phyloP scores from a whole-genome alignment of 2,888 invertebrate species.

The Diarsia dahlii region DNA sequence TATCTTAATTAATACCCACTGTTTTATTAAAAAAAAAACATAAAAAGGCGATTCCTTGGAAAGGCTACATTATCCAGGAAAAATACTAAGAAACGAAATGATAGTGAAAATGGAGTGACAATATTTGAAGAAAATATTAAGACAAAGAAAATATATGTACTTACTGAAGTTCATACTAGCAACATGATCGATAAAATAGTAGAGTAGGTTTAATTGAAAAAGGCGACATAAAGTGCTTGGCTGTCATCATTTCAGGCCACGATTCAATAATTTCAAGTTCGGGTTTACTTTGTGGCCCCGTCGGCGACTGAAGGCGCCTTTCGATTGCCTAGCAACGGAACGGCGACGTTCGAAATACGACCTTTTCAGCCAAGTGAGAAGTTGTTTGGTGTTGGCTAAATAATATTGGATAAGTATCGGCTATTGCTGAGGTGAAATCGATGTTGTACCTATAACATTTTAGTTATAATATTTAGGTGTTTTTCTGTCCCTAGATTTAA shows the following conservation, averaged over 20 bases:
- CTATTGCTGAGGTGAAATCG: background rate
- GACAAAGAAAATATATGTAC: background rate
- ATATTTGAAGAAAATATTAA: background rate
- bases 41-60: background rate
- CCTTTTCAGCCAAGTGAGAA: conserved; percentile 32
- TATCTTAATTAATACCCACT: background rate
- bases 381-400: conserved; percentile 13
- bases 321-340: conserved; percentile 57
- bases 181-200: background rate
- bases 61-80: background rate
- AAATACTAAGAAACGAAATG: conserved; percentile 7
- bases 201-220: background rate
- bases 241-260: background rate
- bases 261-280: conserved; percentile 41
- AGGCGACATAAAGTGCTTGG: background rate
- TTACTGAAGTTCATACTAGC: background rate
- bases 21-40: background rate
- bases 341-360: conserved; percentile 35
- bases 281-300: conserved; percentile 26
- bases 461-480: background rate
- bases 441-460: background rate
- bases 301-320: conserved; percentile 38
- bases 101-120: background rate
- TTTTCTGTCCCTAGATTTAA: background rate
- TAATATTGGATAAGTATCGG: conserved; percentile 2